Base-by-base conservation (phyloP, 2,797 vertebrate species). In the Thalassophryne amazonica region DNA sequence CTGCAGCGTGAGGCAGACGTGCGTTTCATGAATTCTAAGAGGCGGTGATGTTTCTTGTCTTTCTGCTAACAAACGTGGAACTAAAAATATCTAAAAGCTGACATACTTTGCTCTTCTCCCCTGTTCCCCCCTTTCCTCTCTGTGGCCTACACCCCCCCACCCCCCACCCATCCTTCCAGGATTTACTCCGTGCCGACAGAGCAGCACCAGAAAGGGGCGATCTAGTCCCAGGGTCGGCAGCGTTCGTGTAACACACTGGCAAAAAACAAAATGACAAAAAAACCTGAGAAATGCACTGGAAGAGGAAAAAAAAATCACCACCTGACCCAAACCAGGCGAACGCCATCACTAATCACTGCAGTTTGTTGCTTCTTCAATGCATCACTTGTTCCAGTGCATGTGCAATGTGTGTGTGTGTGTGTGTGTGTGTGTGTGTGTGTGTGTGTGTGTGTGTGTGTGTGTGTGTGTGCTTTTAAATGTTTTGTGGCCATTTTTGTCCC, bases 141-240 rank as follows among this genome's bases (percentile, higher is more conserved):
- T 52, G 20, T 29, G 29, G 6, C 19, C 38, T 54, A 20, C 30
- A 23, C n/a, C 52, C 6, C 41, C 13, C 46, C 12, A 52, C 30
- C 61, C 13, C 7, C 18, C 59, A 29, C 7, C 18, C 59, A 29
- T 65, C 9, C 59, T 33, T 40, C 40, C 60, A 92, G 91, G 71
- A 60, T 89, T 46, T 92, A 92, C 79, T 69, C 80, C 1, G 87
- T 88, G 41, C 91, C 91, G 2, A 56, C 69, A 24, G 90, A 91
- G 42, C 91, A 91, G 76, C 65, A 72, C 33, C 74, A 87, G 64
- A 92, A 92, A 84, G 78, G 13, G 10, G 52, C 73, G 13, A 51
- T 89, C 59, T 91, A 89, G 69, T 60, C 69, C 41, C 65, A 41
- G 62, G 50, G 47, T 43, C 59, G 46, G 40, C 24, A 36, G 36